Percentiles rank a stretch among this genome's conserved stretches.
Conservation (phyloP, 2,797 vertebrate species). For the Rhinichthys osculus region DNA sequence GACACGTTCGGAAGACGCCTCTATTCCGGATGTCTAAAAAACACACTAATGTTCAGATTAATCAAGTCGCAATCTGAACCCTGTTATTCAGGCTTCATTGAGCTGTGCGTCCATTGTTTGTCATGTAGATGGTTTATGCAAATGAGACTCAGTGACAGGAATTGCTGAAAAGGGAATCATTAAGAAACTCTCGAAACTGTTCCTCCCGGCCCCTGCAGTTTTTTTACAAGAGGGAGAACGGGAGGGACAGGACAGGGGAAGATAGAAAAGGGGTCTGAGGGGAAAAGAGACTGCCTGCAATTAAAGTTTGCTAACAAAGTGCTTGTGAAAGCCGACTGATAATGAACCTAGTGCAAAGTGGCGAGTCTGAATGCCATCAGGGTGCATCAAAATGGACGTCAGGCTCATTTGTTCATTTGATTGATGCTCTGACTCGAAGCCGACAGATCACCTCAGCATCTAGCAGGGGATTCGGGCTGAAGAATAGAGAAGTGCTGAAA, state of each 20-base stretch:
- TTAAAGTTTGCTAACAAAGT: conserved; percentile 60
- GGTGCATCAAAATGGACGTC: conserved; percentile 34
- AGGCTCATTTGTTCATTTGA: conserved; percentile 49
- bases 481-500: conserved; percentile 63
- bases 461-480: conserved; percentile 66
- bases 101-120: conserved; percentile 69
- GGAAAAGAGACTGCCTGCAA: conserved; percentile 66
- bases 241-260: conserved; percentile 65
- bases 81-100: conserved; percentile 80
- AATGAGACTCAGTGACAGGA: conserved; percentile 63
- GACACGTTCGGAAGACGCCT: conserved; percentile 25
- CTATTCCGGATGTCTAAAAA: conserved; percentile 59
- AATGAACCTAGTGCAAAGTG: conserved; percentile 25
- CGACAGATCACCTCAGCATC: not conserved
- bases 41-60: conserved; percentile 66
- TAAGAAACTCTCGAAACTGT: conserved; percentile 53
- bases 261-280: conserved; percentile 54
- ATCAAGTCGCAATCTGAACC: conserved; percentile 71
- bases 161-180: conserved; percentile 62
- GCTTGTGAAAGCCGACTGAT: conserved; percentile 48
- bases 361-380: conserved; percentile 40
- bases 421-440: conserved; percentile 31
- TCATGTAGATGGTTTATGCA: conserved; percentile 71
- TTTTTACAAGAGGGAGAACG: conserved; percentile 24
- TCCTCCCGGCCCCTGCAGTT: conserved; percentile 9